Evolutionary conservation across 1,140 invertebrate species (phyloP).

Genomic region (Drosophila ogumai): DNA sequence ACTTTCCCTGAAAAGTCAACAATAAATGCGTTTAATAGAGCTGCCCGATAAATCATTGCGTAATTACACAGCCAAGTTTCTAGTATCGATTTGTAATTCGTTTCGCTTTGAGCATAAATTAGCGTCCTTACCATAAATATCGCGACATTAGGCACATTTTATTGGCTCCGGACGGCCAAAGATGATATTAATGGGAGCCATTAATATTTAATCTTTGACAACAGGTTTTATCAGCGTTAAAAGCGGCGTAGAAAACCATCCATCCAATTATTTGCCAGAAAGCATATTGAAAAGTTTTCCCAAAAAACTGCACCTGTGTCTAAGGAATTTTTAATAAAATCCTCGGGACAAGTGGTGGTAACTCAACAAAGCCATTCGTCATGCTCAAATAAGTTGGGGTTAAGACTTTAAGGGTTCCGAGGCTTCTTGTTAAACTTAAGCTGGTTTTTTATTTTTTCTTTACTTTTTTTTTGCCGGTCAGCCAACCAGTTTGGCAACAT

Average conservation of each 20-base stretch:
- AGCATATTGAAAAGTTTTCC: conserved; percentile 43
- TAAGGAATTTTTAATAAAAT: conserved; percentile 58
- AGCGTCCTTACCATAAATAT: conserved; percentile 58
- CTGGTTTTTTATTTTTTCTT: neutral
- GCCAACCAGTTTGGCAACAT: conserved; percentile 60
- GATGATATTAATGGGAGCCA: conserved; percentile 44
- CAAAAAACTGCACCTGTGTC: conserved; percentile 49
- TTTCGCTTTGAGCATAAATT: conserved; percentile 50
- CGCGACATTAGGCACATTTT: conserved; percentile 63
- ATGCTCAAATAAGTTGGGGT: conserved; percentile 60
- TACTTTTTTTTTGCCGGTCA: conserved; percentile 50
- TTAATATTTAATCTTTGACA: conserved; percentile 55
- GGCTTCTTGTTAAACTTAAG: neutral
- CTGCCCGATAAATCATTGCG: conserved; percentile 24
- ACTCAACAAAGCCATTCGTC: conserved; percentile 72
- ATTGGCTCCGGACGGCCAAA: conserved; percentile 54
- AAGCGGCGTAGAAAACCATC: conserved; percentile 6
- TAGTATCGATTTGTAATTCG: conserved; percentile 47
- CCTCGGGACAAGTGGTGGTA: conserved; percentile 44
- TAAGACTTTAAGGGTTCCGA: conserved; percentile 27
- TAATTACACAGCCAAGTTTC: conserved; percentile 22
- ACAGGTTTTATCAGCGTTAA: conserved; percentile 45
- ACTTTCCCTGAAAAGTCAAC: conserved; percentile 3
- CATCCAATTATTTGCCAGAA: conserved; percentile 40
- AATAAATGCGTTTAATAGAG: conserved; percentile 9